These are phyloP conservation scores for Sturmia bella DNA, from an alignment of 2,888 invertebrate species.

Conservation along the genomic window DNA sequence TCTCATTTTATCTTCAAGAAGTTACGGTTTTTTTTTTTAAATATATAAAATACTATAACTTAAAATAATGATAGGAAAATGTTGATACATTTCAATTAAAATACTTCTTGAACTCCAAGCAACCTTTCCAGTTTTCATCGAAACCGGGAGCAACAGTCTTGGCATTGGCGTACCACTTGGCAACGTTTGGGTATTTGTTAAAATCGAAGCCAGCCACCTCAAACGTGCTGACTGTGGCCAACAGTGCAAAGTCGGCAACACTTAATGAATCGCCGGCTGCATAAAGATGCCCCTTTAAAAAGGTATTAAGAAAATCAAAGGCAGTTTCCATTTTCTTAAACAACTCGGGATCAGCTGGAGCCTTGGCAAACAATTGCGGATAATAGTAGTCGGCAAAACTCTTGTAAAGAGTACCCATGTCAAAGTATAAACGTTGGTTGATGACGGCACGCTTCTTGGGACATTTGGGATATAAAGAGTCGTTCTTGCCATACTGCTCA, in stretches of 20 bases:
- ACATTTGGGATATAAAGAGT: conserved; percentile 87
- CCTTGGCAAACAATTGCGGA: conserved; percentile 84
- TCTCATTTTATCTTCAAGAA: too few species aligned
- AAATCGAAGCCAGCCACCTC: conserved; percentile 87
- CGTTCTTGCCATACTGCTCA: conserved; percentile 88
- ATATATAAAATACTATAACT: conserved; percentile 3
- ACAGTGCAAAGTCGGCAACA: conserved; percentile 88
- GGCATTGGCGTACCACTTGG: conserved; percentile 86
- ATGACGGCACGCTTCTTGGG: conserved; percentile 88
- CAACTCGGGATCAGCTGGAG: conserved; percentile 85
- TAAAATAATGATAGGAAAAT: not conserved
- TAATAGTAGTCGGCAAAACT: conserved; percentile 87
- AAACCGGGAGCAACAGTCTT: conserved; percentile 84
- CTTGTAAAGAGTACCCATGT: conserved; percentile 87
- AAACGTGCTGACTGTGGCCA: conserved; percentile 86
- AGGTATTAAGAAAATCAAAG: conserved; percentile 86
- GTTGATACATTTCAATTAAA: conserved; percentile 32
- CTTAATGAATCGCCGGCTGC: conserved; percentile 88
- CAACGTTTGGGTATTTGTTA: conserved; percentile 85
- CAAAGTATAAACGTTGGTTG: conserved; percentile 90
- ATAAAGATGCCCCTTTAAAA: conserved; percentile 86
- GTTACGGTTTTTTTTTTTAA: conserved; percentile 9
- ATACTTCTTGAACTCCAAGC: conserved; percentile 63
- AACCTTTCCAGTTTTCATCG: conserved; percentile 77
- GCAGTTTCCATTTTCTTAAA: conserved; percentile 86